Evolutionary conservation across 2,113 vertebrate genomes (phyloP).

Genomic region (Ramphastos sulfuratus): DNA sequence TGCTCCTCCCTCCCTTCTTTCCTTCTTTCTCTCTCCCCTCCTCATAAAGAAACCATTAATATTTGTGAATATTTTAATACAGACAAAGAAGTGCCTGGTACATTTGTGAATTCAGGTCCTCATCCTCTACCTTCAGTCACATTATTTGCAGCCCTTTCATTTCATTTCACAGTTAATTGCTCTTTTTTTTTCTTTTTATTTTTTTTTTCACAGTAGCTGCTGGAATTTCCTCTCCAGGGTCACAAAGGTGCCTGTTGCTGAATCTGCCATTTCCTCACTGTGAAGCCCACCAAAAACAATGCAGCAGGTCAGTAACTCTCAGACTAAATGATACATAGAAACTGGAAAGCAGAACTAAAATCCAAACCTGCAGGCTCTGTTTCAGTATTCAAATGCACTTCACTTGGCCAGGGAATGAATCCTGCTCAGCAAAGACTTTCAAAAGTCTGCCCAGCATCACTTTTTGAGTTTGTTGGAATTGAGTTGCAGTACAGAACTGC

Average conservation of each 20-base stretch:
- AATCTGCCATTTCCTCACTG: not conserved
- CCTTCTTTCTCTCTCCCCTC: not conserved
- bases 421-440: not conserved
- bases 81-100: not conserved
- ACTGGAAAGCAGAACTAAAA: slow-evolving; percentile 28
- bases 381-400: not conserved
- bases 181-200: not conserved
- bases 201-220: not conserved
- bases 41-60: not conserved
- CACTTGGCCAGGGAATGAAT: not conserved
- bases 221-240: slow-evolving; percentile 9
- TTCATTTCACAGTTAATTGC: slow-evolving; percentile 5
- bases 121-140: not conserved
- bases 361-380: not conserved
- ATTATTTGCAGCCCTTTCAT: not conserved
- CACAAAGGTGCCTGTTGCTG: not conserved
- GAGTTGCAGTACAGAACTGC: not conserved
- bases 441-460: no score
- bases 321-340: not conserved
- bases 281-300: not conserved
- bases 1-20: not conserved
- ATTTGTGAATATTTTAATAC: not conserved
- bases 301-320: not conserved
- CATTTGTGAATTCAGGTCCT: not conserved
- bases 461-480: not conserved